Evolutionary conservation across 2,113 vertebrate species (phyloP).

Genomic region (Psilopsiagon aurifrons): DNA sequence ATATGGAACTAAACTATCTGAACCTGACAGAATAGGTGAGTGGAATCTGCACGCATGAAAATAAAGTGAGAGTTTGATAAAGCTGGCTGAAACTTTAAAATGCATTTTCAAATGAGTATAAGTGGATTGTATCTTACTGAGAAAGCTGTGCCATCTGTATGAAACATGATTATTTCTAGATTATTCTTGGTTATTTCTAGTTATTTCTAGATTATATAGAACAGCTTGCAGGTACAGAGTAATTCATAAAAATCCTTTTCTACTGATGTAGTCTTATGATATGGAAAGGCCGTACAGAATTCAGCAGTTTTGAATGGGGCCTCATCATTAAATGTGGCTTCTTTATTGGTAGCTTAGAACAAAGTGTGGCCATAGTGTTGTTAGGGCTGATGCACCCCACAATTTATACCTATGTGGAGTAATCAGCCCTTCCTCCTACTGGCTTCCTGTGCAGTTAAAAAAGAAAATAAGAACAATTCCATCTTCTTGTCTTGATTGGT

Average conservation of each 20-base stretch:
- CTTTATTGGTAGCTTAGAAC: background rate
- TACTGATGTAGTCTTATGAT: background rate
- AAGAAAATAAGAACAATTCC: background rate
- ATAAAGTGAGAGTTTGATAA: background rate
- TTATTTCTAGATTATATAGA: background rate
- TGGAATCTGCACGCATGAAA: background rate
- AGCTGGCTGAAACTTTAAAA: background rate
- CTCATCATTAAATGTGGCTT: background rate
- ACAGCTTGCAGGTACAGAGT: background rate
- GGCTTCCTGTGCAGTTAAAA: background rate
- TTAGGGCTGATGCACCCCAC: background rate
- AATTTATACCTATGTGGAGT: background rate
- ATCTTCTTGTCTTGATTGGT: background rate
- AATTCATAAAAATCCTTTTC: background rate
- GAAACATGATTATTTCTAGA: background rate
- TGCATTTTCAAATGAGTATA: background rate
- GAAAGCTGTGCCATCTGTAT: background rate
- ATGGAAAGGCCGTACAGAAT: background rate
- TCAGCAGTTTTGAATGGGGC: background rate
- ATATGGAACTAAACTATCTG: background rate
- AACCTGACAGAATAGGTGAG: background rate
- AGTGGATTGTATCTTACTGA: background rate
- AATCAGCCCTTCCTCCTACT: background rate
- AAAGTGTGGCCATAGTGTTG: background rate
- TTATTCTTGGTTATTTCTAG: background rate